phyloP scores from a whole-genome alignment of 2,113 vertebrate species.

The Ovibos moschatus region DNA sequence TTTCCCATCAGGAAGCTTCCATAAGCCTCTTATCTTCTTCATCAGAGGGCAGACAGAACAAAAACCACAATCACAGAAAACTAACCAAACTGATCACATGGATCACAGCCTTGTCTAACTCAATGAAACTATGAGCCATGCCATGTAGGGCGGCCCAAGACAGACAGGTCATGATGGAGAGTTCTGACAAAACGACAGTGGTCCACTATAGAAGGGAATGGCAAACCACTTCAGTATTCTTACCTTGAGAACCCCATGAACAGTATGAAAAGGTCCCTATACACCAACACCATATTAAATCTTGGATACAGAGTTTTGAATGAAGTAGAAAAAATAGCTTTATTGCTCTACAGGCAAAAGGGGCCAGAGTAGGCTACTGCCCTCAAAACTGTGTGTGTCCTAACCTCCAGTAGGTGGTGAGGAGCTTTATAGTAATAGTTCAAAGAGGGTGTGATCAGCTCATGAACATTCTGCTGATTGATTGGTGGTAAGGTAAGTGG shows the following conservation, averaged over 20 bases:
- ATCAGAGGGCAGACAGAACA: neutral
- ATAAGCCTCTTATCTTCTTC: neutral
- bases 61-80: neutral
- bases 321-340: neutral
- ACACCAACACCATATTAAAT: neutral
- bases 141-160: neutral
- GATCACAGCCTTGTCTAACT: neutral
- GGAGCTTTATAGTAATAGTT: neutral
- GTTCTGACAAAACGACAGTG: neutral
- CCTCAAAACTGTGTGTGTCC: neutral
- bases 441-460: neutral
- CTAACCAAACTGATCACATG: neutral
- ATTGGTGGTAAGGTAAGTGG: neutral
- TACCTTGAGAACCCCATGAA: neutral
- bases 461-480: neutral
- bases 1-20: neutral
- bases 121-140: neutral
- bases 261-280: neutral
- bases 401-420: neutral
- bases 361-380: neutral
- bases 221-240: neutral
- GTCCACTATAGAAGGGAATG: neutral
- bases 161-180: neutral
- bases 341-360: neutral
- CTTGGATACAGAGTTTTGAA: neutral